Base-by-base conservation (phyloP, 2,888 invertebrate genomes). In the Spilosoma lubricipeda region DNA sequence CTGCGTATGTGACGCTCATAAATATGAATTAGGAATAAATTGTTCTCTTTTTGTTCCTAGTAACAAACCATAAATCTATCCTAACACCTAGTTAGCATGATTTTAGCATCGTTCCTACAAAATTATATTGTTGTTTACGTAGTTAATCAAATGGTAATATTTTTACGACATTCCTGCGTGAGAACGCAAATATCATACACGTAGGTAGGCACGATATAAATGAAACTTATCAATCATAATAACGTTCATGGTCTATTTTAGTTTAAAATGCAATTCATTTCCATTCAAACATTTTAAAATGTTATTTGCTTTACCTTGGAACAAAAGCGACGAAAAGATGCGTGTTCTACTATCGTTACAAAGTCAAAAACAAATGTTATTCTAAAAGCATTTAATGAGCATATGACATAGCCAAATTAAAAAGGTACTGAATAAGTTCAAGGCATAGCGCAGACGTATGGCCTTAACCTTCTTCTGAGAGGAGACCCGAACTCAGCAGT, bases 191-290 rank as follows among this genome's bases (percentile, higher is more conserved):
- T 45, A 18, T 45, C 9, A 27, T 59, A 39, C 39, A 39, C 2
- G 59, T 27, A 27, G 13, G n/a, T 59, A 27, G 7, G 36, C 69
- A 30, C 52, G 30, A 66, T 20, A 59, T 70, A 71, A 66, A 45
- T 52, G 4, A 69, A 73, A 73, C 66, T 73, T 30, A 45, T 45
- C 45, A 45, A 45, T 45, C 13, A 45, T 45, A 45, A 45, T 45
- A 45, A 45, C 3, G 4, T 2, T 15, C 45, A 70, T 33, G 15
- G 66, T 11, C 18, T 45, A 45, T 4, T 18, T 4, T 45, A 20
- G 0, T 48, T 48, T 20, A 48, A 48, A 48, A 48, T 5, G 48
- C 20, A 48, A 48, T 48, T 20, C 20, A 48, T 20, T 20, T 13
- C 3, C 63, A 18, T 30, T 70, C 30, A 52, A 48, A 48, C 48